Evolutionary conservation across 2,888 invertebrate genomes (phyloP).

Genomic region (Gastracanthus pulcherrimus): DNA sequence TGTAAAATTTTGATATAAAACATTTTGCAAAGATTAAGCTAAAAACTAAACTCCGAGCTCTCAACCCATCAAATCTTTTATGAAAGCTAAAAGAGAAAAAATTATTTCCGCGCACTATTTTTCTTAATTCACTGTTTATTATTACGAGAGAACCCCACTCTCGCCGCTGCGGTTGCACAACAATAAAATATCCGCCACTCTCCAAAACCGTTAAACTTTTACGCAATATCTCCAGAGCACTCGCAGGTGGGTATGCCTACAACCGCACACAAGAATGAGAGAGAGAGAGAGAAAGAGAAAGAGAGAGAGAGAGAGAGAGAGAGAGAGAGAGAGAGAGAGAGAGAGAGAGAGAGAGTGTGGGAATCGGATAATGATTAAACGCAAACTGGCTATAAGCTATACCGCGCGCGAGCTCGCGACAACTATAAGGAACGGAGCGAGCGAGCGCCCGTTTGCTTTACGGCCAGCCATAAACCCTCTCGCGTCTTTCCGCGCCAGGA

Average conservation of each 20-base stretch:
- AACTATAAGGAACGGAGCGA: constrained; percentile 20
- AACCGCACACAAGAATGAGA: background rate
- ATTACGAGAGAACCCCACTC: background rate
- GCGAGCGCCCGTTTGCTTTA: constrained; percentile 21
- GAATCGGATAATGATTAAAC: constrained; percentile 25
- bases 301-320: too few relatives aligned
- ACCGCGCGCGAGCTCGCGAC: background rate
- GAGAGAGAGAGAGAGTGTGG: too few relatives aligned
- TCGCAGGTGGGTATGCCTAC: background rate
- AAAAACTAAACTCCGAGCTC: too few relatives aligned
- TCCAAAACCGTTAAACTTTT: constrained; percentile 4
- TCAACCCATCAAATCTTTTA: too few relatives aligned
- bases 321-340: too few relatives aligned
- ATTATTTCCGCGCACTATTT: too few relatives aligned
- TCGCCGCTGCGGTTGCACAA: background rate
- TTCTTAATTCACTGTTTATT: background rate
- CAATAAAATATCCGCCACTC: background rate
- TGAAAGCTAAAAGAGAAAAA: too few relatives aligned
- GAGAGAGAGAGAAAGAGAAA: background rate
- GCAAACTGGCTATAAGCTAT: too few relatives aligned
- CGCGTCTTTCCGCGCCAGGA: constrained; percentile 25
- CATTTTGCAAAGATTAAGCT: too few relatives aligned
- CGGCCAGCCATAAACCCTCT: constrained; percentile 14
- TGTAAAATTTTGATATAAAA: too few relatives aligned
- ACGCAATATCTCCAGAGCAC: constrained; percentile 8